Evolutionary conservation across 2,113 vertebrate genomes (phyloP).

Genomic region (Zosterops pallidus): DNA sequence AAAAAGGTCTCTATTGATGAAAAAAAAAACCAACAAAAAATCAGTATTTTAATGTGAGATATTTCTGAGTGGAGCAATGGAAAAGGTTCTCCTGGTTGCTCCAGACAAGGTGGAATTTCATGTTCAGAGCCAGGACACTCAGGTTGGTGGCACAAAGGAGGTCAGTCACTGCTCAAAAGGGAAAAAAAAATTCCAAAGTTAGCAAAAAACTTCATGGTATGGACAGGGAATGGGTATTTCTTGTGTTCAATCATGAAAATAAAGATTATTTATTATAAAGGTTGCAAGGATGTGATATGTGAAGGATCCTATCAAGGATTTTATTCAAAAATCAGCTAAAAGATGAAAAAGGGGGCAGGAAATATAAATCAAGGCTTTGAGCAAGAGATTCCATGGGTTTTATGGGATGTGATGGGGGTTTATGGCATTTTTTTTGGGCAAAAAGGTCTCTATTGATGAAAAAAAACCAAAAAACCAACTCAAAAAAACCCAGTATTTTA

Average conservation of each 20-base stretch:
- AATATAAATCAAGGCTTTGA: too few relatives aligned
- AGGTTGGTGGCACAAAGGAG: constrained; percentile 52
- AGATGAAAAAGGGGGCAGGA: too few relatives aligned
- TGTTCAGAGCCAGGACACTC: not conserved
- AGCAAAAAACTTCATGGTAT: not conserved
- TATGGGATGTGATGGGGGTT: too few relatives aligned
- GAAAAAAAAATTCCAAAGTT: not conserved
- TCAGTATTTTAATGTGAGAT: not conserved
- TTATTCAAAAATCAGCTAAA: not conserved
- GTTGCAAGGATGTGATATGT: not conserved
- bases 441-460: too few relatives aligned
- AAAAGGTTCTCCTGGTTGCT: too few relatives aligned
- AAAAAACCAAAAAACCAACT: too few relatives aligned
- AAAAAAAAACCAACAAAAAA: not conserved
- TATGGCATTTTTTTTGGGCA: too few relatives aligned
- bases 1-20: not conserved
- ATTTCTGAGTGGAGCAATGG: not conserved
- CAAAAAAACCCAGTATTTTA: too few relatives aligned
- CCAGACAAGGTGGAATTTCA: constrained; percentile 63
- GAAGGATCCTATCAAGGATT: not conserved
- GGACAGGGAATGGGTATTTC: not conserved
- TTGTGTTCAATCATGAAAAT: not conserved
- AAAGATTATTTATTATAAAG: not conserved
- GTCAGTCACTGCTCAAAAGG: constrained; percentile 9
- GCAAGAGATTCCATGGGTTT: too few relatives aligned